phyloP scores from a whole-genome alignment of 2,113 vertebrate genomes.

The Prietella phreatophila region DNA sequence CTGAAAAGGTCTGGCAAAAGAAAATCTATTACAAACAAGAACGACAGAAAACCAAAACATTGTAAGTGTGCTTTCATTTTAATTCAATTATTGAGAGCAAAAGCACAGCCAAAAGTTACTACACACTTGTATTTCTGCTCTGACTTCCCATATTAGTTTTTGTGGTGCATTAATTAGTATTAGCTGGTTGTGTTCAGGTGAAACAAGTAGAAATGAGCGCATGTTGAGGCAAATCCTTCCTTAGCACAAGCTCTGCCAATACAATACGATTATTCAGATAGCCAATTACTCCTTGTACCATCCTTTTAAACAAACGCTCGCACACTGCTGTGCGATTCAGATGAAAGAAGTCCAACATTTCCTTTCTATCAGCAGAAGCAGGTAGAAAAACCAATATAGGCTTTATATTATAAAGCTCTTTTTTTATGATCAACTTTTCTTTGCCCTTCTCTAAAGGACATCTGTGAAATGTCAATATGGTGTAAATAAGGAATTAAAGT shows the following conservation, averaged over 20 bases:
- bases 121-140: neutral
- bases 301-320: slow-evolving; percentile 50
- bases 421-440: neutral
- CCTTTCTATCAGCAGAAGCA: neutral
- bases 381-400: neutral
- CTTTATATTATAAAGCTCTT: neutral
- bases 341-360: neutral
- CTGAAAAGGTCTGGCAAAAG: neutral
- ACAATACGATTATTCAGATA: slow-evolving; percentile 56
- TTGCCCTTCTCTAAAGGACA: neutral
- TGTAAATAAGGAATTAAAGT: neutral
- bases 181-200: slow-evolving; percentile 31
- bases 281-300: slow-evolving; percentile 53
- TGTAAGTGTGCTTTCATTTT: neutral
- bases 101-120: neutral
- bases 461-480: neutral
- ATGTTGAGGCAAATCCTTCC: slow-evolving; percentile 7
- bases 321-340: slow-evolving; percentile 13
- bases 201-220: slow-evolving; percentile 24
- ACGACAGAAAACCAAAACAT: neutral
- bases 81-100: neutral
- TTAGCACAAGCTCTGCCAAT: slow-evolving; percentile 42
- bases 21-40: neutral
- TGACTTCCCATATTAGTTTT: neutral
- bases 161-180: slow-evolving; percentile 18